Evolutionary conservation across 2,113 vertebrate species (phyloP).

Genomic region (Megaceryle torquata): DNA sequence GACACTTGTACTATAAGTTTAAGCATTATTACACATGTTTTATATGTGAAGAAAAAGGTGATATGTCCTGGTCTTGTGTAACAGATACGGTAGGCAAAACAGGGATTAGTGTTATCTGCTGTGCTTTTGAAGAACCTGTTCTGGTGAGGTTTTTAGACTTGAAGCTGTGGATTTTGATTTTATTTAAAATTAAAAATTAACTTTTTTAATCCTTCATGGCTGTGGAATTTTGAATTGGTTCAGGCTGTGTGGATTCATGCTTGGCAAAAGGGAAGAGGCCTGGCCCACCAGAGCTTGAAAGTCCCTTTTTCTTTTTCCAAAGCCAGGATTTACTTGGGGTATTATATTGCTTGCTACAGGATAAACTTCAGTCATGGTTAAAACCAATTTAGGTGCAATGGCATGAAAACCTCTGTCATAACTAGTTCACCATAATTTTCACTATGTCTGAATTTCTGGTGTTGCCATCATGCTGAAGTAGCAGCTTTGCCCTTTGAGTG

Average conservation of each 20-base stretch:
- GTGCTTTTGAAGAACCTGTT: background rate
- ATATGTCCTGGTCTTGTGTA: background rate
- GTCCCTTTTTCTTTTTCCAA: background rate
- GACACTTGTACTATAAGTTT: too few relatives aligned
- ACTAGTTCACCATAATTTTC: background rate
- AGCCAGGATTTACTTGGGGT: background rate
- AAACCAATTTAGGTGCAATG: background rate
- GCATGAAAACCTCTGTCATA: background rate
- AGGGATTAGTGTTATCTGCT: accelerated
- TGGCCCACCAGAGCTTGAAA: background rate
- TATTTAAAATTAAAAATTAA: background rate
- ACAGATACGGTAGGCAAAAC: background rate
- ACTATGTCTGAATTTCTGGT: background rate
- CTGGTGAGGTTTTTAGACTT: background rate
- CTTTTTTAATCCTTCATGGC: background rate
- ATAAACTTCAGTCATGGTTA: background rate
- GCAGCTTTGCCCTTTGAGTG: background rate
- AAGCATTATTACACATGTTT: background rate
- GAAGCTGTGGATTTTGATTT: background rate
- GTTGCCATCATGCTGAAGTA: background rate
- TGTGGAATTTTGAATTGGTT: background rate
- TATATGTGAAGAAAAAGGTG: background rate
- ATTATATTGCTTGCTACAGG: background rate
- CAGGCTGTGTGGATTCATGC: background rate
- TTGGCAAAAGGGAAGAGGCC: background rate